These are phyloP conservation scores for Parasteatoda lunata DNA, from an alignment of 2,888 invertebrate genomes.

Conservation along the genomic window DNA sequence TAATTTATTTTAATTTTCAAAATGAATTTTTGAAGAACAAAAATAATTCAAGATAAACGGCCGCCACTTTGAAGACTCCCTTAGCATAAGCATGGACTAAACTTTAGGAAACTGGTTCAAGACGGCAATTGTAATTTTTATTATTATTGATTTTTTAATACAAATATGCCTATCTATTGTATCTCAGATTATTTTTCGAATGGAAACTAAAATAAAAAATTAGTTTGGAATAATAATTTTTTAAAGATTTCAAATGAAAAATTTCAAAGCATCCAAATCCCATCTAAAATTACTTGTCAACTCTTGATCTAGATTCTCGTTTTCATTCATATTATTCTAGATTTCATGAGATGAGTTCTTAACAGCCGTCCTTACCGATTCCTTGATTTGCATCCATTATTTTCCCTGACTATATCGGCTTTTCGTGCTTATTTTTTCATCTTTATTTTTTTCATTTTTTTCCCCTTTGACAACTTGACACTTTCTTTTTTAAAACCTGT, in stretches of 20 bases:
- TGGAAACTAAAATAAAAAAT: constrained; percentile 1
- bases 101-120: not conserved
- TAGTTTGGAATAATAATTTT: not conserved
- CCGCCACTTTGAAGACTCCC: not conserved
- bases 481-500: too few relatives aligned
- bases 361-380: too few relatives aligned
- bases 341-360: too few relatives aligned
- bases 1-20: not conserved
- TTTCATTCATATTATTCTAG: too few relatives aligned
- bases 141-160: not conserved
- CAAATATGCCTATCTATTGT: not conserved
- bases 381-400: too few relatives aligned
- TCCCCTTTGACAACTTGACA: too few relatives aligned
- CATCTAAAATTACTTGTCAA: not conserved
- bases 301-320: not conserved
- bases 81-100: not conserved
- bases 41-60: not conserved
- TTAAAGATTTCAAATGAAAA: not conserved
- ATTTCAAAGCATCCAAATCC: not conserved
- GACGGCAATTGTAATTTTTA: not conserved
- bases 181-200: not conserved
- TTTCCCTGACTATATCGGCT: too few relatives aligned
- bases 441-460: too few relatives aligned
- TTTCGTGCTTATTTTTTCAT: too few relatives aligned
- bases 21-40: not conserved